Evolutionary conservation across 2,113 vertebrate genomes (phyloP).

Genomic region (Crypturellus undulatus): DNA sequence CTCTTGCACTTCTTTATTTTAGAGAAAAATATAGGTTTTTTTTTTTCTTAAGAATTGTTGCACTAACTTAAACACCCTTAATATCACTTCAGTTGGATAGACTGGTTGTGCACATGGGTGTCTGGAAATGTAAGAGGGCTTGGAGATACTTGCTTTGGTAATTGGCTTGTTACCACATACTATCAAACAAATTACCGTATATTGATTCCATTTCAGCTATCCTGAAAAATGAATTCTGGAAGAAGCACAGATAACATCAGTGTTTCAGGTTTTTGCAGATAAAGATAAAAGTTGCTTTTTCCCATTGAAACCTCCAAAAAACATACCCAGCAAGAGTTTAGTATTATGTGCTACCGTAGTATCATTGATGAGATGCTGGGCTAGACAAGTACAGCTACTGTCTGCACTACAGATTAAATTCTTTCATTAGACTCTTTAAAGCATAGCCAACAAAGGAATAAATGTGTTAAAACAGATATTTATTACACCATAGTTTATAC

Average conservation of each 20-base stretch:
- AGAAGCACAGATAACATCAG: neutral
- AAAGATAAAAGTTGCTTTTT: neutral
- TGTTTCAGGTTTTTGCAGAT: neutral
- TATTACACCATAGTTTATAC: neutral
- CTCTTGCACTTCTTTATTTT: neutral
- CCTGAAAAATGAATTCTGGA: neutral
- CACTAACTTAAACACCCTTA: neutral
- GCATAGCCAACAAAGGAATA: constrained; percentile 23
- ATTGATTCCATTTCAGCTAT: neutral
- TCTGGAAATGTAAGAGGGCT: neutral
- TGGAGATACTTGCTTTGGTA: neutral
- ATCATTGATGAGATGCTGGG: neutral
- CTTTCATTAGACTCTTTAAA: constrained; percentile 52
- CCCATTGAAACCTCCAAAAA: neutral
- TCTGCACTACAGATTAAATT: constrained; percentile 38
- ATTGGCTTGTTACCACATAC: neutral
- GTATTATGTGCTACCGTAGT: neutral
- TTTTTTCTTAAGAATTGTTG: neutral
- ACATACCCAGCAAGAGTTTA: neutral
- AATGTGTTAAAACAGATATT: constrained; percentile 41
- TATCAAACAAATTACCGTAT: neutral
- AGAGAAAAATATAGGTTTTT: neutral
- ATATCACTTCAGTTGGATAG: neutral
- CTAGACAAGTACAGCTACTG: constrained; percentile 26
- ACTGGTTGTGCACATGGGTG: neutral